Percentiles rank a stretch among this genome's conserved stretches.
Conservation (phyloP, 2,113 vertebrate genomes). For the Oncorhynchus gorbuscha region DNA sequence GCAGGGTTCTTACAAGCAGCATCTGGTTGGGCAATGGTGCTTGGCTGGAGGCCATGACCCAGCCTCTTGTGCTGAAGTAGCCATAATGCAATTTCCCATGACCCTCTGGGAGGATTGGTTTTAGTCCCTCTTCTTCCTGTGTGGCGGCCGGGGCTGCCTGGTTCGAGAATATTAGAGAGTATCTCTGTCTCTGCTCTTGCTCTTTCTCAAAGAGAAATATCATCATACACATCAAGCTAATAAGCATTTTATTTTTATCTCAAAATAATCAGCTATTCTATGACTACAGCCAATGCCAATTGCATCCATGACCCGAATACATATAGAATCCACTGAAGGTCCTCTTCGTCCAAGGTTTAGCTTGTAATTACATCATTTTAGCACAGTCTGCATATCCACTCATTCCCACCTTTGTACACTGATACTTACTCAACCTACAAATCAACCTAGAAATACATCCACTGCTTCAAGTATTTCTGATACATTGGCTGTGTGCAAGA, state of each 20-base stretch:
- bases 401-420: background rate
- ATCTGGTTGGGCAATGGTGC: constrained; percentile 45
- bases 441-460: background rate
- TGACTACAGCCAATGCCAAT: too few relatives aligned
- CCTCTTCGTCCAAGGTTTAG: too few relatives aligned
- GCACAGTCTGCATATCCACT: background rate
- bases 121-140: constrained; percentile 25
- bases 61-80: constrained; percentile 33
- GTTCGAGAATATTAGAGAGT: background rate
- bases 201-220: background rate
- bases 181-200: background rate
- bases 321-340: too few relatives aligned
- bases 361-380: too few relatives aligned
- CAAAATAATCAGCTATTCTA: too few relatives aligned
- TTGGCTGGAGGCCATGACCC: constrained; percentile 48
- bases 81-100: constrained; percentile 55
- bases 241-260: too few relatives aligned
- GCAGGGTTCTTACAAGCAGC: constrained; percentile 48
- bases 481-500: constrained; percentile 15
- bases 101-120: constrained; percentile 38
- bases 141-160: constrained; percentile 20
- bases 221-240: too few relatives aligned
- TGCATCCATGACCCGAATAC: too few relatives aligned
- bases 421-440: background rate
- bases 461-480: background rate